Evolutionary conservation across 2,888 invertebrate species (phyloP).

Genomic region (Stenoptilia bipunctidactyla): DNA sequence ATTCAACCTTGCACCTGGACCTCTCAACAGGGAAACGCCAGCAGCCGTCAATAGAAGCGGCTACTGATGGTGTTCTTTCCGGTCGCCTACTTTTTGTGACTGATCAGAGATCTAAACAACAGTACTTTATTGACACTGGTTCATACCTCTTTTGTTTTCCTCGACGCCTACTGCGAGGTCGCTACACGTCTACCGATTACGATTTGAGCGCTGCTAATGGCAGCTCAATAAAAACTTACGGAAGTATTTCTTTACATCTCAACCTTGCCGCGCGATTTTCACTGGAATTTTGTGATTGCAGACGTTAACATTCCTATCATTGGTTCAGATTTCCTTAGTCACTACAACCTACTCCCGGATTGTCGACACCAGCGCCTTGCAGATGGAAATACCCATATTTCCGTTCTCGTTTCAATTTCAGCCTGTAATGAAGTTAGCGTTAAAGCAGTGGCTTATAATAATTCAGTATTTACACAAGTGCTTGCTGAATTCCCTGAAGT

Average conservation of each 20-base stretch:
- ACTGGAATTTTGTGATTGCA: constrained; percentile 10
- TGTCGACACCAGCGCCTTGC: no score
- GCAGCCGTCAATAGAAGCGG: neutral
- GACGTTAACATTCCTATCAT: constrained; percentile 11
- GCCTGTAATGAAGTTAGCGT: no score
- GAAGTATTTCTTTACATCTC: constrained; percentile 3
- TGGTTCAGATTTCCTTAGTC: constrained; percentile 11
- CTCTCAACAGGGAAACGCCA: neutral
- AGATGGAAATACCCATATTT: no score
- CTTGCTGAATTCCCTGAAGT: no score
- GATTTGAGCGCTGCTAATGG: neutral
- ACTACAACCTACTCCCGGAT: constrained; percentile 11
- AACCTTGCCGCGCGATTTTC: constrained; percentile 7
- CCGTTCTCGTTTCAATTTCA: no score
- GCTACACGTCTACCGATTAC: neutral
- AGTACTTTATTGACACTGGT: neutral
- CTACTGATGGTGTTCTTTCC: neutral
- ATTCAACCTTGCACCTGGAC: constrained; percentile 5
- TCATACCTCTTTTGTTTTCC: neutral
- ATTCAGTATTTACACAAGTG: no score
- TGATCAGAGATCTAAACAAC: neutral
- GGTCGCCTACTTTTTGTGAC: neutral
- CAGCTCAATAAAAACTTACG: neutral
- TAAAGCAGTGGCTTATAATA: no score
- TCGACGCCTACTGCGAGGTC: neutral